Evolutionary conservation across 2,113 vertebrate genomes (phyloP), one percentile per base, ranked within the genome.

Genomic region (Solea senegalensis): DNA sequence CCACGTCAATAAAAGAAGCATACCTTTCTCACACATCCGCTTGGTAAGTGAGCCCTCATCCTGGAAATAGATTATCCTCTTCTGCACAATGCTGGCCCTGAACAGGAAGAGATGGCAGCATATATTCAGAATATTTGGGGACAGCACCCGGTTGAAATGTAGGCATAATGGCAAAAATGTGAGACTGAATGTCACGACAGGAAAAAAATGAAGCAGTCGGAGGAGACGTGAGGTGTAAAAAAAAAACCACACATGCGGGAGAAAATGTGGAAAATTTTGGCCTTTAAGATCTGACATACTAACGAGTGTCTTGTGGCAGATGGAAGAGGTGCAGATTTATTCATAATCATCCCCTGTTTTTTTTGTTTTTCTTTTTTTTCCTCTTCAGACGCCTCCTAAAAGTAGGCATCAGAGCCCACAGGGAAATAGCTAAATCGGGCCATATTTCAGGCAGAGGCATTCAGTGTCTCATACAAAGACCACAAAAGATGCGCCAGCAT

Each of bases 1-100:
- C 39, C 43, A 40, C 43, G 65, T 57, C 21, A 46, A 49, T 78
- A 75, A 76, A 54, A 72, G 58, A 43, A 44, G 13, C 91, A 86
- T 95, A 98, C 97, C 97, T 97, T 94, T 98, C 86, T 98, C 97
- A 92, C 97, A 99, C 80, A 99, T 94, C 83, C 92, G 95, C 94
- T 95, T 98, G 9, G 97, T 98, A 77, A 99, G 95, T 49, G 94
- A 95, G 45, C 97, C 97, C 80, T 99, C 97, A 83, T 99, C 97
- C 88, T 99, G 97, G 90, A 99, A 99, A 92, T 96, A 96, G 89
- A 99, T 99, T 14, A 98, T 97, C 75, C 95, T 95, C 78, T 97
- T 98, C 93, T 99, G 97, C 80, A 99, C 97, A 57, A 99, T 98
- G 83, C 97, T 99, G 69, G 97, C 97, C 87, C 97, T 99, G 50